phyloP scores from a whole-genome alignment of 2,797 vertebrate species.

The Chaetodon trifasciatus region DNA sequence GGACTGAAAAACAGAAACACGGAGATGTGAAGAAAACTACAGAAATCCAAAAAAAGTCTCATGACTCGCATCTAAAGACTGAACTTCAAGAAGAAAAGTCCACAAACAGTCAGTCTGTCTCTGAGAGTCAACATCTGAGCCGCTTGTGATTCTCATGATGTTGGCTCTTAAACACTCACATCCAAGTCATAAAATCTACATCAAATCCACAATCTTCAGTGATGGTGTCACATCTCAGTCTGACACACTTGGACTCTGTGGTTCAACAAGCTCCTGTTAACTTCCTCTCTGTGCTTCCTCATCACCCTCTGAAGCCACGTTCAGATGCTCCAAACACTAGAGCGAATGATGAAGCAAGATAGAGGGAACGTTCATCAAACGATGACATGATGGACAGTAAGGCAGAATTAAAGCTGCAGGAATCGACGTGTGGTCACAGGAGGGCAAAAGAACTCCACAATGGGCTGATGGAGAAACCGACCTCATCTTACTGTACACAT shows the following conservation, averaged over 20 bases:
- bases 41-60: no score
- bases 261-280: neutral
- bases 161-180: neutral
- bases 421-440: no score
- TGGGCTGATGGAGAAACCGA: no score
- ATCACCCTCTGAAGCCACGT: neutral
- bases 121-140: no score
- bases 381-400: no score
- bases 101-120: no score
- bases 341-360: neutral
- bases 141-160: no score
- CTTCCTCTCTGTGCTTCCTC: constrained; percentile 31
- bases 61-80: no score
- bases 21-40: neutral
- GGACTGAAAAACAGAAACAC: constrained; percentile 78
- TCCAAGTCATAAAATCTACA: neutral
- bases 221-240: neutral
- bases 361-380: no score
- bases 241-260: neutral
- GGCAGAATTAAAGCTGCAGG: no score
- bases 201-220: neutral
- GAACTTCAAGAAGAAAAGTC: no score
- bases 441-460: neutral
- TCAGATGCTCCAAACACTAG: neutral
- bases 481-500: neutral